Conservation (phyloP, 2,888 invertebrate species). For the Heteromurus nitidus region DNA sequence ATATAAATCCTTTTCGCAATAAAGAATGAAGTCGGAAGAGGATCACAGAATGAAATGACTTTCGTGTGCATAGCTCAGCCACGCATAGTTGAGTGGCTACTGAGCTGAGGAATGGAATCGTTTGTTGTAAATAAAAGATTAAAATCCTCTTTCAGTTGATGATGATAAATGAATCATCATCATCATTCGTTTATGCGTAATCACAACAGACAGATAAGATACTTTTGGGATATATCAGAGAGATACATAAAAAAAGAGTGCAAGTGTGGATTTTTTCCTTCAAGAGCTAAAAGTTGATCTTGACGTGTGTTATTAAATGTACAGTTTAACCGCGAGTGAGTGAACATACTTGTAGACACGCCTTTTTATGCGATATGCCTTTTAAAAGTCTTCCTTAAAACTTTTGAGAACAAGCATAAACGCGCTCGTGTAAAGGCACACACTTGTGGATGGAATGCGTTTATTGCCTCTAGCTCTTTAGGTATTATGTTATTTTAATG, state of each 20-base stretch:
- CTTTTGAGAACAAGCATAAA: too few species aligned
- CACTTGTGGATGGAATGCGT: too few species aligned
- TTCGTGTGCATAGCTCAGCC: background rate
- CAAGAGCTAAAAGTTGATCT: slow-evolving; percentile 35
- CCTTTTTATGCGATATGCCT: too few species aligned
- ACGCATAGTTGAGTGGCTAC: background rate
- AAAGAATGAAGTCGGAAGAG: slow-evolving; percentile 10
- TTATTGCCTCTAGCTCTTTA: too few species aligned
- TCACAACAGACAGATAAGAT: background rate
- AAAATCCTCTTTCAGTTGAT: background rate
- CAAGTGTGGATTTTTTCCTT: too few species aligned
- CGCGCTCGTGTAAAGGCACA: too few species aligned
- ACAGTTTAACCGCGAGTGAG: slow-evolving; percentile 42
- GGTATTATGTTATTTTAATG: too few species aligned
- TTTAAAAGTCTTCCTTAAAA: too few species aligned
- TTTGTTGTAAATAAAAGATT: background rate
- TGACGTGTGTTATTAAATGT: too few species aligned
- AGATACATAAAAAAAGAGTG: slow-evolving; percentile 40
- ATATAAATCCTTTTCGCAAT: too few species aligned
- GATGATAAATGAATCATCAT: background rate
- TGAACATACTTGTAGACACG: slow-evolving; percentile 46
- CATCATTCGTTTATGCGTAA: background rate
- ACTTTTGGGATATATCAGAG: slow-evolving; percentile 33
- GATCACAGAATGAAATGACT: background rate
- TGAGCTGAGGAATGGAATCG: background rate